phyloP scores from a whole-genome alignment of 2,888 invertebrate genomes.

The Allolobophora icterica region DNA sequence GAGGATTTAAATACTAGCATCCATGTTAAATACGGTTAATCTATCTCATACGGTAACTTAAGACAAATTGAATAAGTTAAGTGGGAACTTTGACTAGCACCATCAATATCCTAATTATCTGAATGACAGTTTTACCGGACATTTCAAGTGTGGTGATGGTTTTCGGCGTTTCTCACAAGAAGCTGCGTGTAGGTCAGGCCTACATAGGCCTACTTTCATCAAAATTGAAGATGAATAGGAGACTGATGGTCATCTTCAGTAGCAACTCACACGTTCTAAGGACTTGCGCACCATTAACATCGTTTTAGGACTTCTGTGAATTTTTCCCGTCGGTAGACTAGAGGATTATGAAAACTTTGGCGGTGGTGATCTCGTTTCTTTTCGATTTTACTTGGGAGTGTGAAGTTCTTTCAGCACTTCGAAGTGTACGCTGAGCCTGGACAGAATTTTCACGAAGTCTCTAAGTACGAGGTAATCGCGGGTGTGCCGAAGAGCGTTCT shows the following conservation, averaged over 20 bases:
- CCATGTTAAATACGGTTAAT: background rate
- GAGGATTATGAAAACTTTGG: background rate
- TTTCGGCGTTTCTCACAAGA: background rate
- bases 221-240: background rate
- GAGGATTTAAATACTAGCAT: background rate
- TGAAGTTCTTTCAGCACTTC: background rate
- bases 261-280: background rate
- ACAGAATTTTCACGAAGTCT: conserved; percentile 30
- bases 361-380: background rate
- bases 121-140: background rate
- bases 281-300: background rate
- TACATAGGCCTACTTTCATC: background rate
- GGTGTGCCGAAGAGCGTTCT: conserved; percentile 26
- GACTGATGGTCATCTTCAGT: background rate
- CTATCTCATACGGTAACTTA: no score
- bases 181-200: background rate
- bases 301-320: background rate
- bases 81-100: no score
- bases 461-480: conserved; percentile 25
- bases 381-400: background rate
- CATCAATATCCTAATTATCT: background rate
- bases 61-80: no score
- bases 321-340: background rate
- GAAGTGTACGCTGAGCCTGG: conserved; percentile 5
- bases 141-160: background rate